A percentile compares a stretch with the other conserved stretches of the same genome.
These are phyloP conservation scores for Drosophila truncata DNA, from an alignment of 1,140 invertebrate species.

Conservation along the genomic window DNA sequence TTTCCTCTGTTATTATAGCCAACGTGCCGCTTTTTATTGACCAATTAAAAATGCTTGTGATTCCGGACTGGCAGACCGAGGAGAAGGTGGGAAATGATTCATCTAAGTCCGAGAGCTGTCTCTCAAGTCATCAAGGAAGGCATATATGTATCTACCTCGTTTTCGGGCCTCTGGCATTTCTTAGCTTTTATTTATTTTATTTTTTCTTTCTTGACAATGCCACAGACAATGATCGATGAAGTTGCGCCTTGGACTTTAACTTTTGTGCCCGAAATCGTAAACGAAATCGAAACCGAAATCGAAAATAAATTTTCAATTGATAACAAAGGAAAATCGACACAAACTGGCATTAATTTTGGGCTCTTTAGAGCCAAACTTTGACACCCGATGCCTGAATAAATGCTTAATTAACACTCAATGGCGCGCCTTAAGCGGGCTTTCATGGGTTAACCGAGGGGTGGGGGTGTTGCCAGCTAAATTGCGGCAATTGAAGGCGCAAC, in stretches of 20 bases:
- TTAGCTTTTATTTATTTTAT: conserved; percentile 6
- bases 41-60: conserved; percentile 61
- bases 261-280: conserved; percentile 36
- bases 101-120: conserved; percentile 51
- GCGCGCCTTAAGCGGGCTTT: conserved; percentile 62
- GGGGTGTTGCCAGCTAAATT: conserved; percentile 41
- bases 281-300: conserved; percentile 42
- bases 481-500: conserved; percentile 80
- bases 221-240: conserved; percentile 75
- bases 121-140: conserved; percentile 43
- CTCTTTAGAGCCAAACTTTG: conserved; percentile 78
- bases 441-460: conserved; percentile 1
- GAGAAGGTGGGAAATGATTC: conserved; percentile 51
- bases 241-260: conserved; percentile 68
- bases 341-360: conserved; percentile 77
- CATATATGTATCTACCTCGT: conserved; percentile 26
- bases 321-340: conserved; percentile 71
- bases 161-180: conserved; percentile 50
- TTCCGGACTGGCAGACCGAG: conserved; percentile 5
- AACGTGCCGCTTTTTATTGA: conserved; percentile 51
- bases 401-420: conserved; percentile 83
- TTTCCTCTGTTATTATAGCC: conserved; percentile 68
- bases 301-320: conserved; percentile 68
- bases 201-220: conserved; percentile 36
- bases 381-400: conserved; percentile 78